Base-by-base conservation (phyloP, 2,888 invertebrate genomes). In the Heliconius sara region DNA sequence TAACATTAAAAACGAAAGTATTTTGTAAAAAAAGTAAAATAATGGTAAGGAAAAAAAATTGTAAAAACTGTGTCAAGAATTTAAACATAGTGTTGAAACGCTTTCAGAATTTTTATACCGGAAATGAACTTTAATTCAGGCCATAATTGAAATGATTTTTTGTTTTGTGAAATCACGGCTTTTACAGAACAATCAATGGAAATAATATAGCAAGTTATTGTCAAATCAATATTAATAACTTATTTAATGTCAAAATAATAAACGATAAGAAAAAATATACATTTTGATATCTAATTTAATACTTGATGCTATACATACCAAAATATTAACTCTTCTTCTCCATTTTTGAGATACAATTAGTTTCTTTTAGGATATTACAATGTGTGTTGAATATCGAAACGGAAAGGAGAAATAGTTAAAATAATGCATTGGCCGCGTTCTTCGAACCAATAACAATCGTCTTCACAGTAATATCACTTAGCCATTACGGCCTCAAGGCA, bases 1-100 rank as follows among this genome's bases (percentile, higher is more conserved):
- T 60, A 60, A n/a, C 60, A 12, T 60, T 60, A n/a, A 60, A 52
- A n/a, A 60, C 60, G 10, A 60, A 60, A 16, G 25, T 65, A 27
- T 16, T n/a, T 68, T 43, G 7, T 67, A 16, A 70, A 39, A 27
- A 68, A 70, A 10, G 5, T 43, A 43, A 25, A 70, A 43, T 70
- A 25, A 39, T 13, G 3, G 25, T 7, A 7, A 70, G 16, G 52
- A 52, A 52, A 52, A 7, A 52, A 7, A 19, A 19, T 52, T 22
- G 52, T 22, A 70, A 43, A 70, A 70, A 70, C 43, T 70, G 19
- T 43, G 70, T 70, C 70, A 70, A 70, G 43, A 70, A 70, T 70
- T 70, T 25, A 70, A 70, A 70, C 25, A 39, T n/a, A n/a, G 43
- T 43, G 70, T 47, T 47, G 16, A 70, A 70, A 25, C 9, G 43